A percentile compares a stretch with the other conserved stretches of the same genome.
Conservation (phyloP, 1,140 invertebrate genomes). For the Lordiphosa collinella region DNA sequence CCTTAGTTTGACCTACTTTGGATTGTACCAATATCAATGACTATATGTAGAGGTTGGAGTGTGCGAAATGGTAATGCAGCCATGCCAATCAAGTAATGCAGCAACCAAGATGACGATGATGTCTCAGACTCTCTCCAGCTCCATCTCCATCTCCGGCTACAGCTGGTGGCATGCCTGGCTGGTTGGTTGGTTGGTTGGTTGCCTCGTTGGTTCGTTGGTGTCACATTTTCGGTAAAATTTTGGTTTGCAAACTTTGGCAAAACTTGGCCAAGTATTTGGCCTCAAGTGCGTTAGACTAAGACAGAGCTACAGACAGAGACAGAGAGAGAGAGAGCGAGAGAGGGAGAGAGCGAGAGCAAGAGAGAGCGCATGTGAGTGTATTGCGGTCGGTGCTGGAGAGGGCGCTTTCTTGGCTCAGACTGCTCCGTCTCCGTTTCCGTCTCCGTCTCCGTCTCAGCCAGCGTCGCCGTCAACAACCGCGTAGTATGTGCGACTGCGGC, state of each 20-base stretch:
- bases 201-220: constrained; percentile 72
- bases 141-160: too few species aligned
- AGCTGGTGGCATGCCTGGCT: constrained; percentile 23
- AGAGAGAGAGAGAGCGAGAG: neutral
- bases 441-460: constrained; percentile 11
- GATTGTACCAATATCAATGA: constrained; percentile 31
- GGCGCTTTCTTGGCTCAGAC: constrained; percentile 52
- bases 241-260: constrained; percentile 77
- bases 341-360: constrained; percentile 33
- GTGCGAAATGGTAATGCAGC: constrained; percentile 51
- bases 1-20: constrained; percentile 31
- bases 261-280: constrained; percentile 76
- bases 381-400: constrained; percentile 33
- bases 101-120: constrained; percentile 19
- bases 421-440: constrained; percentile 6
- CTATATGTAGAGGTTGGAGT: constrained; percentile 2
- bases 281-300: constrained; percentile 60
- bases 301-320: constrained; percentile 16
- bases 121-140: neutral
- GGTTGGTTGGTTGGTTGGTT: constrained; percentile 60
- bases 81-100: constrained; percentile 72
- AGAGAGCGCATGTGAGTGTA: constrained; percentile 40
- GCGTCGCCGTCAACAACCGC: constrained; percentile 42
- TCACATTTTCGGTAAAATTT: constrained; percentile 77
- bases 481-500: constrained; percentile 56